A percentile compares a stretch with the other conserved stretches of the same genome.
These are phyloP conservation scores for Eleginops maclovinus DNA, from an alignment of 2,113 vertebrate species.

Conservation along the genomic window DNA sequence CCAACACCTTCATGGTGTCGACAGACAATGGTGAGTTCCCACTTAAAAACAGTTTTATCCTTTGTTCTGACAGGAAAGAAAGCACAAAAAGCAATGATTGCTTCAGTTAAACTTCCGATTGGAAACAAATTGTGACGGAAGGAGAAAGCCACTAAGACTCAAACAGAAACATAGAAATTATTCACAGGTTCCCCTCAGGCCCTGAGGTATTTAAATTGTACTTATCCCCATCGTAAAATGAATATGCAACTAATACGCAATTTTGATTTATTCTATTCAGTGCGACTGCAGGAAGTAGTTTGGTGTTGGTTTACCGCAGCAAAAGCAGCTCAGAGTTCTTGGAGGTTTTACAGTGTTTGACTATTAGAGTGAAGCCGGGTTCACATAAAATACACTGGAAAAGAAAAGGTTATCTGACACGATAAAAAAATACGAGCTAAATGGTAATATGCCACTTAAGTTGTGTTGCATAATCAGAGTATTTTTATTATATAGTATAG, in stretches of 20 bases:
- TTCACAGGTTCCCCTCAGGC: too few relatives aligned
- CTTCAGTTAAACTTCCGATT: background rate
- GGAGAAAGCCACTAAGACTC: conserved; percentile 3
- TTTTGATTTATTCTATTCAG: background rate
- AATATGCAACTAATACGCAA: background rate
- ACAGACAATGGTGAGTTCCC: conserved; percentile 90
- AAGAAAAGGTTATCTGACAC: too few relatives aligned
- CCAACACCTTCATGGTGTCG: conserved; percentile 91
- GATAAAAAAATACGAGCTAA: too few relatives aligned
- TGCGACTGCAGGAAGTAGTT: background rate
- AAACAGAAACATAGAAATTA: background rate
- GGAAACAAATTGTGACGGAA: too few relatives aligned
- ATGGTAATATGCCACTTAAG: too few relatives aligned
- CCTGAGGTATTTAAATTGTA: background rate
- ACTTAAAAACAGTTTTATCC: background rate
- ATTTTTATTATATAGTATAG: too few relatives aligned
- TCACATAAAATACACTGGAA: too few relatives aligned
- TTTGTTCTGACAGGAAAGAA: conserved; percentile 5
- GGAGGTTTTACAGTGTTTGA: too few relatives aligned
- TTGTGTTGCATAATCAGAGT: too few relatives aligned
- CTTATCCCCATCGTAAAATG: background rate
- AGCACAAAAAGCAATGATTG: background rate
- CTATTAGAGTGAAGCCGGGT: too few relatives aligned
- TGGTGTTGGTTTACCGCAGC: background rate
- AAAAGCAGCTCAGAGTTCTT: background rate